Evolutionary conservation across 2,113 vertebrate genomes (phyloP), one percentile per base, ranked within the genome.

Genomic region (Pelecanoides urinatrix): DNA sequence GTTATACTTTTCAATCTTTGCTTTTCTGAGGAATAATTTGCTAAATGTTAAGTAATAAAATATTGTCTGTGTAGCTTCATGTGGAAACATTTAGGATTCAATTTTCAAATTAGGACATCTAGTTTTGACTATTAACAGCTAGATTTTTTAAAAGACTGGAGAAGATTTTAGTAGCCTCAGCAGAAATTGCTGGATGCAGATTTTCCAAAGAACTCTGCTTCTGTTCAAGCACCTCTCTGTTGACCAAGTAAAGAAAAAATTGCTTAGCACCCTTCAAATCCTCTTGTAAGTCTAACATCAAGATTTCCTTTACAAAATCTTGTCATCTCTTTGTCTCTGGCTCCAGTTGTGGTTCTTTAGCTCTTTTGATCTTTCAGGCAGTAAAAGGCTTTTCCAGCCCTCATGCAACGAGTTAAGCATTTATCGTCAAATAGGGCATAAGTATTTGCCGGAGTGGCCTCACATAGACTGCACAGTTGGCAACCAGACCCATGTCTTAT

Each of bases 91-190:
- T 95, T 82, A 67, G 42, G 13, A 86, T 75, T 32, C 74, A 88
- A 30, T 96, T 95, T 95, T 95, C 95, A 92, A 83, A 92, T 95
- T 94, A 85, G 84, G 17, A 79, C 53, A 56, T 76, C 20, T 82
- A 83, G 4, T 50, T 92, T 90, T 94, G 38, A n/a, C 71, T 82
- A 11, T 78, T 95, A 82, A 77, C 59, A 88, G 53, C 29, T 73
- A 63, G 23, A 42, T 32, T 38, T 58, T 79, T 72, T 25, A 11
- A 26, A 61, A 55, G 12, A 47, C 18, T n/a, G 34, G 18, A 52
- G 18, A 56, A 62, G 10, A 18, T 85, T 89, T 86, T 91, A 16
- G 36, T 56, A 61, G 38, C 38, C 34, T 74, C 21, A 78, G 44
- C 19, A 82, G 66, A 90, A 95, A 40, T 67, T 92, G 19, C 56